Conservation (phyloP, 1,140 invertebrate genomes). For the Oedothorax gibbosus region DNA sequence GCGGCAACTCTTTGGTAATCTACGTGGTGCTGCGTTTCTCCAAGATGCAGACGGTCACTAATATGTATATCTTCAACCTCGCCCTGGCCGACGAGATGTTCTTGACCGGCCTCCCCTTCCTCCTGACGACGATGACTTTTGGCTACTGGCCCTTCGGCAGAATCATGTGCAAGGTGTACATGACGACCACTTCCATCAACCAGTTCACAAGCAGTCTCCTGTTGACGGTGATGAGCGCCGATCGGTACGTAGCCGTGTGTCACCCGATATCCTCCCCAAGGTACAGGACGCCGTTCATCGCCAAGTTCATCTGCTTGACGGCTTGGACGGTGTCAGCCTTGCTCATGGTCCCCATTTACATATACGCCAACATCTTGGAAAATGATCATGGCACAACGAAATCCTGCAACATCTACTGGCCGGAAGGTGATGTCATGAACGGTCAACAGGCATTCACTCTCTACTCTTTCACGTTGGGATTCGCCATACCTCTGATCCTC, state of each 20-base stretch:
- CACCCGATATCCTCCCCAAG: conserved; percentile 91
- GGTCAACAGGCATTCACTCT: conserved; percentile 82
- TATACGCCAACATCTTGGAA: conserved; percentile 84
- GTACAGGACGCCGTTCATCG: conserved; percentile 87
- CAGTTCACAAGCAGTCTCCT: conserved; percentile 96
- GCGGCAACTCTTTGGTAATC: conserved; percentile 94
- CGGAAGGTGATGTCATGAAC: conserved; percentile 72
- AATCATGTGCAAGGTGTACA: conserved; percentile 92
- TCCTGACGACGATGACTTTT: conserved; percentile 87
- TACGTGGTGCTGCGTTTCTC: conserved; percentile 93
- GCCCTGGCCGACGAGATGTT: conserved; percentile 97
- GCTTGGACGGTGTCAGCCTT: conserved; percentile 86
- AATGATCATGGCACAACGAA: conserved; percentile 58
- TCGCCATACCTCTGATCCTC: conserved; percentile 89
- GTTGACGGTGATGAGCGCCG: conserved; percentile 94
- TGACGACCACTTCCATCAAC: conserved; percentile 94
- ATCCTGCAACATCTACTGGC: conserved; percentile 89
- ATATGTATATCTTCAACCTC: conserved; percentile 95
- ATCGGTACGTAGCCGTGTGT: conserved; percentile 95
- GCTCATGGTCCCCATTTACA: conserved; percentile 90
- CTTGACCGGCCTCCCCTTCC: conserved; percentile 91
- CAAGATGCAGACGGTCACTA: conserved; percentile 98
- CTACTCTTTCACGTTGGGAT: conserved; percentile 92
- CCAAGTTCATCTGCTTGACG: conserved; percentile 82
- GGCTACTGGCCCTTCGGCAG: conserved; percentile 90